Evolutionary conservation across 1,140 invertebrate species (phyloP), one percentile per base, ranked within the genome.

Genomic region (Hestina assimilis): DNA sequence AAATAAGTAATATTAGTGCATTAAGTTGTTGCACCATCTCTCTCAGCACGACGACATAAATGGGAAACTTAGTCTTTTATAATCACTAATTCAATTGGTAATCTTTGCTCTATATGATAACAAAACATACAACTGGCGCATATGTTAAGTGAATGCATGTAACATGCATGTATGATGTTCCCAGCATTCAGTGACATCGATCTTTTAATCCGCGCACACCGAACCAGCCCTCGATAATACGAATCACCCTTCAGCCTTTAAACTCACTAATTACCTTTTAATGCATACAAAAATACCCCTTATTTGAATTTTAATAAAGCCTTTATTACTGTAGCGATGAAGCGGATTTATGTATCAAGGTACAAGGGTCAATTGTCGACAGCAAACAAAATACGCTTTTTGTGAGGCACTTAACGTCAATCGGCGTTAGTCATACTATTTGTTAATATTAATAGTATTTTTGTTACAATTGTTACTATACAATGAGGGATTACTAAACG

Each of bases 371-470:
- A 40, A 26, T 43, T 20, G 48, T 31, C 51, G 28, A 45, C 41
- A 5, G 29, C 53, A 63, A 66, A 71, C 73, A 70, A 74, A 74
- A 69, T 47, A 51, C 55, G 38, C 57, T 67, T 75, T 77, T 77
- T 76, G 69, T 75, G 45, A 62, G 66, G 56, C 77, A 82, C 78
- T 83, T 75, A 77, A 81, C 82, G 75, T 83, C 77, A 81, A 59
- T 76, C 66, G 70, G 72, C 63, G 55, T 73, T 77, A 76, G 63
- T 79, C 63, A 67, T 66, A 70, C 75, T 79, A 78, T 83, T 84
- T 84, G 80, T 79, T 85, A 79, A 70, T 77, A 72, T 59, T 78
- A 82, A 83, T 82, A 68, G 64, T 76, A 79, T 85, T 83, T 79
- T 72, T 75, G 62, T 60, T 64, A 43, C 61, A 66, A 79, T 78